phyloP scores from a whole-genome alignment of 2,888 invertebrate species.

The Diachrysia chrysitis region DNA sequence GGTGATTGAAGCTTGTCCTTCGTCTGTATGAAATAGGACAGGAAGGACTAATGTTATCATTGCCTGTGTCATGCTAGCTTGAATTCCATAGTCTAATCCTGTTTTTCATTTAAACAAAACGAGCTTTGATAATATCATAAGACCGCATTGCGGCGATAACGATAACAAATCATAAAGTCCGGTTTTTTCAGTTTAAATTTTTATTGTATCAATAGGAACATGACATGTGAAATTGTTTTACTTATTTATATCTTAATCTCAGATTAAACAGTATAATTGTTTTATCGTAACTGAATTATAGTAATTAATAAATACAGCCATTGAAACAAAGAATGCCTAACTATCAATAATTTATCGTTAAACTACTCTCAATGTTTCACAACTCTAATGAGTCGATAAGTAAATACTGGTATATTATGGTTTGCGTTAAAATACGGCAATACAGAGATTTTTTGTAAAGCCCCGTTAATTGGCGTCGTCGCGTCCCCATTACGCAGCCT shows the following conservation, averaged over 20 bases:
- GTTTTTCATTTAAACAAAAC: neutral
- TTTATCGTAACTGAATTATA: neutral
- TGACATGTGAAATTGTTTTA: neutral
- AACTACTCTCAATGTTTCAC: slow-evolving; percentile 8
- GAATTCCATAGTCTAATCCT: neutral
- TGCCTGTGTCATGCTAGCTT: neutral
- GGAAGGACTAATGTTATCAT: neutral
- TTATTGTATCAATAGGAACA: neutral
- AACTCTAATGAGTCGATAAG: slow-evolving; percentile 41
- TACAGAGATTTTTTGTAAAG: slow-evolving; percentile 66
- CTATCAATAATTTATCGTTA: neutral
- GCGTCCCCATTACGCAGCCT: slow-evolving; percentile 79
- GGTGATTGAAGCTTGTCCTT: too few relatives aligned
- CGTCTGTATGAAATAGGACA: too few relatives aligned
- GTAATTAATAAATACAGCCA: neutral
- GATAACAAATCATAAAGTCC: neutral
- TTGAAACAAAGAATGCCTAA: neutral
- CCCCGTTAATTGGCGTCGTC: slow-evolving; percentile 81
- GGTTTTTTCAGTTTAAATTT: neutral
- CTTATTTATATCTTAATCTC: neutral
- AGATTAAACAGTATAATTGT: neutral
- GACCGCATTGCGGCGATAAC: neutral
- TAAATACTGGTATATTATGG: slow-evolving; percentile 38
- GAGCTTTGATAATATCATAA: neutral
- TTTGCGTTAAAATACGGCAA: slow-evolving; percentile 54